phyloP scores from a whole-genome alignment of 2,888 invertebrate genomes.

The Nasonovia ribisnigri region DNA sequence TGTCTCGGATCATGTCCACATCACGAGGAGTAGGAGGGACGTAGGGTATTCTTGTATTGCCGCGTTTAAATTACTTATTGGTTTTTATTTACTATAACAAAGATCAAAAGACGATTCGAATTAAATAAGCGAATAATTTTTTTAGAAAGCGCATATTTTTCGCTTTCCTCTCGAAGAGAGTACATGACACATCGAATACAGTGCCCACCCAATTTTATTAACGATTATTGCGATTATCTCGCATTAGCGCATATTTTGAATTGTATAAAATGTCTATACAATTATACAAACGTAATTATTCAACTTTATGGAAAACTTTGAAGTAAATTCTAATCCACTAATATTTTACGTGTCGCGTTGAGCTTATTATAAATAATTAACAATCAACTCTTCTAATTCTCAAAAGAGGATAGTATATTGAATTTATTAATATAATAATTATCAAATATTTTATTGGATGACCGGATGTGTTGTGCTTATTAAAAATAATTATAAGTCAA shows the following conservation, averaged over 20 bases:
- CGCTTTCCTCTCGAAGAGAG: background rate
- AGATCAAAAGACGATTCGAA: background rate
- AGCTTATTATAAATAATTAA: background rate
- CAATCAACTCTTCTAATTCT: too few relatives aligned
- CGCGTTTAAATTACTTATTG: background rate
- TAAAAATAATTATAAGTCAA: too few relatives aligned
- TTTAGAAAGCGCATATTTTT: background rate
- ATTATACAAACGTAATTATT: background rate
- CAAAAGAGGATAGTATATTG: too few relatives aligned
- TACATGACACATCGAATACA: background rate
- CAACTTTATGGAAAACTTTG: background rate
- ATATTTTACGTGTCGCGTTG: background rate
- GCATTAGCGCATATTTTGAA: background rate
- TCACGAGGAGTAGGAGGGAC: too few relatives aligned
- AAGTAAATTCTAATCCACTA: background rate
- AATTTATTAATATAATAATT: too few relatives aligned
- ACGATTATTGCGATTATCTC: rapidly evolving
- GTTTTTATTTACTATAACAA: background rate
- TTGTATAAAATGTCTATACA: background rate
- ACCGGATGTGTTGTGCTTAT: background rate
- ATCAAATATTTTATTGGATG: too few relatives aligned
- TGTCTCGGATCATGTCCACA: background rate
- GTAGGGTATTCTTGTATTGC: background rate
- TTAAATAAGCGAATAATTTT: background rate
- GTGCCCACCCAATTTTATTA: background rate